Evolutionary conservation across 37 sponge, comb jelly and placozoan species (phyloP), one percentile per base, ranked within the genome.

Genomic region (Eunapius fragilis): DNA sequence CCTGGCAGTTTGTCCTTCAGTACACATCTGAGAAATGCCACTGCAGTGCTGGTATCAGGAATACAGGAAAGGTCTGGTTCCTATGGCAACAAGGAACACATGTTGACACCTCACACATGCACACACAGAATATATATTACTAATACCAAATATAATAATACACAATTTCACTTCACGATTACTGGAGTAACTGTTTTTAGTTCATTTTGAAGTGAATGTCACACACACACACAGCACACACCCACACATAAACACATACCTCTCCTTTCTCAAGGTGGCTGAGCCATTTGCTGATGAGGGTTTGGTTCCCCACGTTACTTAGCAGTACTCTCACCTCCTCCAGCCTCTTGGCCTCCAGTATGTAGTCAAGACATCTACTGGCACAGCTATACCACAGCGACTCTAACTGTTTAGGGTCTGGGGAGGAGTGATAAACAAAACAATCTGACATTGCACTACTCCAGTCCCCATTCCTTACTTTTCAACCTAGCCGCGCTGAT

Each of bases 211-310:
- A n/a, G n/a, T n/a, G n/a, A n/a, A n/a, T n/a, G n/a, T n/a, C 47
- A 45, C 47, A 45, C 47, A 45, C 47, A 45, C 47, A 45, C 47
- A 45, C 47, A 45, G n/a, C 47, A 45, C 47, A 45, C 47, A 45
- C 47, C 14, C 17, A 11, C 58, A 30, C 68, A 25, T 9, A 48
- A 22, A 9, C 50, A 79, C 87, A 31, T 31, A 90, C 90, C 82
- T 90, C 86, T 74, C 81, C 90, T 25, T 37, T 76, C 37, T 90
- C 86, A n/a, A 90, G 73, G 27, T 47, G 22, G 14, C 32, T 37
- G 78, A 90, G 81, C 74, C 86, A 85, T 0, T 23, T 35, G 25
- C 74, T 50, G 33, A 90, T 67, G 25, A 12, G 32, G 28, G 24
- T 75, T 25, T 26, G 31, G 47, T 80, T 48, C 2, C 78, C 85